Percentiles rank a stretch among this genome's conserved stretches.
Conservation (phyloP, 2,888 invertebrate genomes). For the Hesperia comma region DNA sequence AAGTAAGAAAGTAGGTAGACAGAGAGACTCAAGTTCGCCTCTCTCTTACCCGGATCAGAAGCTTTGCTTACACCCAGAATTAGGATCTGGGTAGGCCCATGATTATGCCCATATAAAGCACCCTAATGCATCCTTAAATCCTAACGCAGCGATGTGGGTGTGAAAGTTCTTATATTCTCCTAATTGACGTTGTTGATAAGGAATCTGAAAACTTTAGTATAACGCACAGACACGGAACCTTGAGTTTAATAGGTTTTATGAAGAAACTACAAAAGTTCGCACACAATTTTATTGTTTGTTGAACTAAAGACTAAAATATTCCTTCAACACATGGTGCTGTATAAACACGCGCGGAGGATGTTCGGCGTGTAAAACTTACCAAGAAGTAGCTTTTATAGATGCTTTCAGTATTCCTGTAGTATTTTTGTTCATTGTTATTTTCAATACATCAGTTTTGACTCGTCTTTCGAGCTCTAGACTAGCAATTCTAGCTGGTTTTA, state of each 20-base stretch:
- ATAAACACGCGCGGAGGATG: neutral
- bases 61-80: no score
- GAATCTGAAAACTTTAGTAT: neutral
- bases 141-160: no score
- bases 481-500: no score
- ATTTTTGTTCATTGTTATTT: neutral
- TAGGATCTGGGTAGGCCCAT: no score
- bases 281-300: constrained; percentile 4
- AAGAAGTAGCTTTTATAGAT: neutral
- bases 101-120: no score
- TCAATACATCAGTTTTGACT: no score
- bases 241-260: neutral
- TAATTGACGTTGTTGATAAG: neutral
- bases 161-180: no score
- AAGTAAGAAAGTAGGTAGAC: no score
- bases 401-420: neutral
- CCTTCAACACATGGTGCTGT: constrained; percentile 3
- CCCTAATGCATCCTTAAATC: no score
- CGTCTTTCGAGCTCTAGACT: no score
- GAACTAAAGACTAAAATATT: neutral
- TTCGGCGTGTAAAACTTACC: neutral
- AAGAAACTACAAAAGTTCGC: neutral
- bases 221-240: neutral
- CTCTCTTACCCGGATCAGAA: no score
- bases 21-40: no score